Evolutionary conservation across 2,888 invertebrate species (phyloP).

Genomic region (Synanthedon andrenaeformis): DNA sequence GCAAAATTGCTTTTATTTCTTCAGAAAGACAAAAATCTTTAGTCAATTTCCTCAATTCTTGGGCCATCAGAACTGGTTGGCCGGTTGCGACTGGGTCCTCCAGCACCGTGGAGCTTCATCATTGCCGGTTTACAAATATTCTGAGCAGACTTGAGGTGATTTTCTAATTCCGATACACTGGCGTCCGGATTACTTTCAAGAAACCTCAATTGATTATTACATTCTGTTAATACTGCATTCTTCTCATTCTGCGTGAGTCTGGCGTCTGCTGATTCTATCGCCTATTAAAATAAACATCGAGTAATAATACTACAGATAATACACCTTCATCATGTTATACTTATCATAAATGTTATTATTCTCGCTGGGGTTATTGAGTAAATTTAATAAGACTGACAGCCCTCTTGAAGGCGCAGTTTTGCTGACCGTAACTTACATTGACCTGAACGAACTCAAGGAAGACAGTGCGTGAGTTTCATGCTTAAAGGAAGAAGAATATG

Average conservation of each 20-base stretch:
- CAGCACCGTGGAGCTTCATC: constrained; percentile 82
- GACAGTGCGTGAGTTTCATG: too few relatives aligned
- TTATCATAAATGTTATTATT: too few relatives aligned
- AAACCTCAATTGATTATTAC: constrained; percentile 80
- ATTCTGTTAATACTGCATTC: constrained; percentile 75
- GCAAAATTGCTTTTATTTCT: too few relatives aligned
- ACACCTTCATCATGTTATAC: neutral
- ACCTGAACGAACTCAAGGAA: too few relatives aligned
- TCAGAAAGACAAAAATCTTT: neutral
- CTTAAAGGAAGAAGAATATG: too few relatives aligned
- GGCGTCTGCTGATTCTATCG: constrained; percentile 74
- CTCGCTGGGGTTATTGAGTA: neutral
- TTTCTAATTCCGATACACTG: constrained; percentile 81
- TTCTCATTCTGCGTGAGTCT: constrained; percentile 80
- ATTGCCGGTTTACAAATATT: constrained; percentile 82
- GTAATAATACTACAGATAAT: constrained; percentile 3
- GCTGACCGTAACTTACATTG: too few relatives aligned
- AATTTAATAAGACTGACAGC: too few relatives aligned
- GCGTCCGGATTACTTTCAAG: constrained; percentile 84
- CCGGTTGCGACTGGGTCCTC: constrained; percentile 36
- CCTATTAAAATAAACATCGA: constrained; percentile 39
- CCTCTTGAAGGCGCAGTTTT: too few relatives aligned
- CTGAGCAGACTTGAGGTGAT: constrained; percentile 81
- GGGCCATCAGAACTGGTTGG: constrained; percentile 60
- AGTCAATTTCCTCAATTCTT: constrained; percentile 79